Conservation (phyloP, 2,113 vertebrate genomes). For the Nothobranchius furzeri region DNA sequence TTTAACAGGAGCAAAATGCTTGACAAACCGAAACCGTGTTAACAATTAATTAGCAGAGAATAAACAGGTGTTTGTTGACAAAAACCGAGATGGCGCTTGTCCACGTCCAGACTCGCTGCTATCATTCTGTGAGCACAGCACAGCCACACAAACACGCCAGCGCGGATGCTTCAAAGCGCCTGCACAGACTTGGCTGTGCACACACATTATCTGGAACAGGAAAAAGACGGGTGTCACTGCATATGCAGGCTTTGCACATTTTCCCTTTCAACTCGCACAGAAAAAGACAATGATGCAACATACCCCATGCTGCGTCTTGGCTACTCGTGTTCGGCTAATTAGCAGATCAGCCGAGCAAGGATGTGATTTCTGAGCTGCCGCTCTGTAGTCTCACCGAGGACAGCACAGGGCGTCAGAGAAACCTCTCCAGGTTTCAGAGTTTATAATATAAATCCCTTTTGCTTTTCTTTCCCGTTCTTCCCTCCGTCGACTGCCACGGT, state of each 20-base stretch:
- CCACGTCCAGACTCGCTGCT: slow-evolving; percentile 14
- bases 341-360: slow-evolving; percentile 51
- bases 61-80: slow-evolving; percentile 72
- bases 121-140: slow-evolving; percentile 26
- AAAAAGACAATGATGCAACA: slow-evolving; percentile 42
- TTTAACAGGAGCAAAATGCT: slow-evolving; percentile 39
- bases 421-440: slow-evolving; percentile 9
- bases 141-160: slow-evolving; percentile 8
- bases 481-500: slow-evolving; percentile 7
- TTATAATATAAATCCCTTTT: neutral
- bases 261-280: slow-evolving; percentile 32
- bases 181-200: neutral
- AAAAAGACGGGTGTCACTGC: slow-evolving; percentile 11
- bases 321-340: slow-evolving; percentile 57
- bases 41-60: slow-evolving; percentile 70
- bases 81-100: slow-evolving; percentile 36
- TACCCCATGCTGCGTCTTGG: slow-evolving; percentile 52
- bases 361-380: slow-evolving; percentile 35
- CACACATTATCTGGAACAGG: neutral
- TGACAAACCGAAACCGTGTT: slow-evolving; percentile 73
- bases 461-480: slow-evolving; percentile 4
- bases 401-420: slow-evolving; percentile 31
- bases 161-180: neutral
- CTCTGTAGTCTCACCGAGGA: slow-evolving; percentile 51
- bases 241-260: slow-evolving; percentile 26